Evolutionary conservation across 2,797 vertebrate genomes (phyloP), one percentile per base, ranked within the genome.

Genomic region (Salmo trutta): DNA sequence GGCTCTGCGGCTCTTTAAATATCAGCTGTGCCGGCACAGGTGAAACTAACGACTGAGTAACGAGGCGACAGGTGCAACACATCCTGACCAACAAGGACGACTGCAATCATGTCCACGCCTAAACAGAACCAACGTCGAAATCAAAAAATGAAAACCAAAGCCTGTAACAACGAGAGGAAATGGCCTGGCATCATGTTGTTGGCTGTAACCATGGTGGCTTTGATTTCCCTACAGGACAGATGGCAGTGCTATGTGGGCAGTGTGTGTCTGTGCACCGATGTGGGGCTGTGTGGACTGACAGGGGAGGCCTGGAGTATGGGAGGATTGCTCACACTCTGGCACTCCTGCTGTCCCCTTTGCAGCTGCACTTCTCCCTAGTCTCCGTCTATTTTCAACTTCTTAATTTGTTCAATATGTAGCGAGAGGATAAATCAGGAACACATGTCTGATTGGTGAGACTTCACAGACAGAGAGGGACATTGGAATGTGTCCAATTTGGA

Each of bases 181-280:
- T 81, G 87, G 83, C 83, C 72, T 87, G 91, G 86, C 87, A 88
- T 88, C 74, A 54, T 86, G 87, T 87, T 90, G 75, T 92, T 93
- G 93, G 92, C 92, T 81, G 80, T 80, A 85, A 89, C 90, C 90
- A 90, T 91, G 41, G 10, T 47, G 41, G 41, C 89, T 82, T 90
- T 91, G 88, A 91, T 92, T 92, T 93, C 91, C 91, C 89, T 91
- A 89, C 87, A 91, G 89, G 91, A 91, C 93, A 94, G 94, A 94
- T 94, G 93, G 94, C 90, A 82, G 90, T 62, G 82, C 87, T 91
- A 84, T 90, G 90, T 92, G 92, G 88, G 91, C 87, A 91, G 87
- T 41, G 83, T 51, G 68, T 12, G 29, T 36, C 71, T 65, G 70
- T 75, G 75, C 73, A n/a, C n/a, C 5, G 24, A 29, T 7, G 24